Evolutionary conservation across 1,140 invertebrate genomes (phyloP).

Genomic region (Ceratina australensis): DNA sequence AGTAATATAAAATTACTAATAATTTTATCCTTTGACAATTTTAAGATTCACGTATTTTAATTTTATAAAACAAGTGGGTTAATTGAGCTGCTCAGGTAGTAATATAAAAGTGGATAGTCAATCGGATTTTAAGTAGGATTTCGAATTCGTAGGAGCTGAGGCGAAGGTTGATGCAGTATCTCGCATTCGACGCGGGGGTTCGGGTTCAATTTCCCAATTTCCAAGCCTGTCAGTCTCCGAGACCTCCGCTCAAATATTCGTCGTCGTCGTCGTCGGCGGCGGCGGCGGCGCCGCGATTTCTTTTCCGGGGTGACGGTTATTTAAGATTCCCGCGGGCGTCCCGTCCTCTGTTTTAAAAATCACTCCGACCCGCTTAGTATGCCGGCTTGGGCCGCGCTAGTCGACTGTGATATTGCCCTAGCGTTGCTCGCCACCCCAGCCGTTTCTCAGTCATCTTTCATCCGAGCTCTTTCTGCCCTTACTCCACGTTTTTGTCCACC

Average conservation of each 20-base stretch:
- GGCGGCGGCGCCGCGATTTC: slow-evolving; percentile 1
- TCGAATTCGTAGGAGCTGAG: slow-evolving; percentile 1
- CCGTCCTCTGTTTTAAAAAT: slow-evolving; percentile 70
- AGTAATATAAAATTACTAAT: too few relatives aligned
- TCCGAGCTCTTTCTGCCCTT: slow-evolving; percentile 1
- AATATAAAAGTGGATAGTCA: slow-evolving; percentile 1
- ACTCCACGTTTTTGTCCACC: background rate
- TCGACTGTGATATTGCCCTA: slow-evolving; percentile 71
- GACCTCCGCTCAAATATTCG: slow-evolving; percentile 59
- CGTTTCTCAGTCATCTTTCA: slow-evolving; percentile 28
- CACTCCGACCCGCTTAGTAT: slow-evolving; percentile 67
- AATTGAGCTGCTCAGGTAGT: background rate
- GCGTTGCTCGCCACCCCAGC: slow-evolving; percentile 41
- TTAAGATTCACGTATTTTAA: too few relatives aligned
- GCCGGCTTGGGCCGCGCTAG: slow-evolving; percentile 61
- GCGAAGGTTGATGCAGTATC: slow-evolving; percentile 27
- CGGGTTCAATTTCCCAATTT: slow-evolving; percentile 74
- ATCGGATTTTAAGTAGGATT: background rate
- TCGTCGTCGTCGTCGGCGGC: background rate
- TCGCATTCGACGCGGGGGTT: slow-evolving; percentile 45
- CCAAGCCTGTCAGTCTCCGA: slow-evolving; percentile 62
- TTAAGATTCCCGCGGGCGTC: slow-evolving; percentile 66
- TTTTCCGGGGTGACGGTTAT: slow-evolving; percentile 53
- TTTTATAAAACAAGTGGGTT: too few relatives aligned
- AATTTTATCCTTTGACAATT: too few relatives aligned